Evolutionary conservation across 1,140 invertebrate species (phyloP), one percentile per base, ranked within the genome.

Genomic region (Drosophila mauritiana): DNA sequence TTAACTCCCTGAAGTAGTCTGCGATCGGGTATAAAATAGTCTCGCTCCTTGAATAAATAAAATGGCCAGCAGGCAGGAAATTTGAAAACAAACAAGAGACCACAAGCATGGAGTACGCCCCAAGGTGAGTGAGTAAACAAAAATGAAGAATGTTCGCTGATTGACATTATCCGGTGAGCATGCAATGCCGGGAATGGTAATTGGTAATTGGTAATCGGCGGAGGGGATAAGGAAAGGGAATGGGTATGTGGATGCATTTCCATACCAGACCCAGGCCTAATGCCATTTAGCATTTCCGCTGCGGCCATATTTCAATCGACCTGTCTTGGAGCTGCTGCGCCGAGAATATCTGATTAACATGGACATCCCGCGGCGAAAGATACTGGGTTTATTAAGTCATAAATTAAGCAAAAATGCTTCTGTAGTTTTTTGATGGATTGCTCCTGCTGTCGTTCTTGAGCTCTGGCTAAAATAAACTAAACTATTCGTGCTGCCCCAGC

Each of bases 141-240:
- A 84, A 73, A 90, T 89, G 77, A 84, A 84, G 73, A 90, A 80
- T 89, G 85, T 89, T 59, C 80, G 84, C 80, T 89, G 84, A 89
- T 89, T 89, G 84, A 89, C 79, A 89, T 72, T 89, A 89, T 84
- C 84, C 84, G 85, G 80, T 80, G 61, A 61, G 68, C 40, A 36
- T 56, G 31, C 20, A 6, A n/a, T 34, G 57, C 20, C 42, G 40
- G 31, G 39, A 43, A 46, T 64, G 37, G 69, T 39, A 64, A 72
- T 37, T 34, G 31, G 15, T 36, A 52, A 52, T 34, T 51, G 37
- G 51, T 51, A 73, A 46, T 52, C 67, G n/a, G 40, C 7, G 40
- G n/a, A 10, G 15, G 36, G 36, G 63, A 31, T 0, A 7, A 7
- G 27, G 27, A 31, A 31, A 3, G 31, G 31, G 31, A 10, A 31